Evolutionary conservation across 2,888 invertebrate species (phyloP).

Genomic region (Masnerella sp.): DNA sequence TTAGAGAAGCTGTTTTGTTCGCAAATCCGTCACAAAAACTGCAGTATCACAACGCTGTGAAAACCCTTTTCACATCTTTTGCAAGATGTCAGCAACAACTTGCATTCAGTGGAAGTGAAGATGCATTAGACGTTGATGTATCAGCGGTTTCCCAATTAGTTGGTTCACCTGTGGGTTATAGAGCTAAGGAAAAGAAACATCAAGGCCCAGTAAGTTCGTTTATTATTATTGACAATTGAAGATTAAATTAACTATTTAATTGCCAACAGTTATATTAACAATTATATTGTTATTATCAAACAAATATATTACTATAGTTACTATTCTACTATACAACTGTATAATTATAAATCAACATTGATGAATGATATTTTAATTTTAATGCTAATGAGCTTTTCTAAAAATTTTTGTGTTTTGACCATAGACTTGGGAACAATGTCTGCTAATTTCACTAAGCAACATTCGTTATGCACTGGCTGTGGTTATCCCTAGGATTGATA

Average conservation of each 20-base stretch:
- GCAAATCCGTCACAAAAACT: constrained; percentile 78
- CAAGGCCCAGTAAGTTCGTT: constrained; percentile 70
- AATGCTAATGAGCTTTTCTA: too few species aligned
- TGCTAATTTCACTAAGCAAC: constrained; percentile 92
- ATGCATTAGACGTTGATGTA: constrained; percentile 80
- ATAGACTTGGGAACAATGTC: constrained; percentile 87
- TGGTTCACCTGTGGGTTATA: constrained; percentile 80
- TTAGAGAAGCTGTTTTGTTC: constrained; percentile 81
- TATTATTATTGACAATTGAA: too few species aligned
- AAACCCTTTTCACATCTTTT: constrained; percentile 72
- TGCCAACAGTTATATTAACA: too few species aligned
- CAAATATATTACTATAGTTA: too few species aligned
- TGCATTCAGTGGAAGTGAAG: constrained; percentile 84
- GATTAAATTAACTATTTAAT: too few species aligned
- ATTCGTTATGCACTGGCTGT: constrained; percentile 89
- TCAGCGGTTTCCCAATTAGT: constrained; percentile 82
- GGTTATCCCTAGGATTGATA: constrained; percentile 84
- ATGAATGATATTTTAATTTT: too few species aligned
- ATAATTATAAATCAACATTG: too few species aligned
- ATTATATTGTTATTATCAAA: too few species aligned
- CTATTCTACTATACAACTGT: too few species aligned
- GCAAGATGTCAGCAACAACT: constrained; percentile 84
- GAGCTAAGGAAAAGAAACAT: constrained; percentile 69
- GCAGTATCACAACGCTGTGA: constrained; percentile 72
- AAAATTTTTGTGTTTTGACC: constrained; percentile 2